These are phyloP conservation scores for Phortica variegata DNA, from an alignment of 1,140 invertebrate genomes.

Conservation along the genomic window DNA sequence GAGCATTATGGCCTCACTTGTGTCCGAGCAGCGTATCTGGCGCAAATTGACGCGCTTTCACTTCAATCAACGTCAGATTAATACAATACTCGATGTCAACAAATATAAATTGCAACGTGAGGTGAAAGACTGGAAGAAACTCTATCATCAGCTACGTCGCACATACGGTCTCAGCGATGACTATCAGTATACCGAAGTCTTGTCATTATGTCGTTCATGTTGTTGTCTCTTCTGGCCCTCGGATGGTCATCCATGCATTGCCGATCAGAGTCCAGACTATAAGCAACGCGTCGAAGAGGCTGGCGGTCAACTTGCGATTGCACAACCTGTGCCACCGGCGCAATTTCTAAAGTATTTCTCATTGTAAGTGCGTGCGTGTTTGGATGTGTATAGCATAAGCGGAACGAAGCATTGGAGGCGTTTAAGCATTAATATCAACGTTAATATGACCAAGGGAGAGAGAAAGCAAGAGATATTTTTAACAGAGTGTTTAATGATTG, in stretches of 20 bases:
- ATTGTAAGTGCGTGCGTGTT: constrained; percentile 69
- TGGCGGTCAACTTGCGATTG: constrained; percentile 74
- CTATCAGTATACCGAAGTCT: constrained; percentile 84
- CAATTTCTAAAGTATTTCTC: constrained; percentile 91
- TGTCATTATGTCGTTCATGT: constrained; percentile 92
- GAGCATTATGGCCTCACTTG: constrained; percentile 73
- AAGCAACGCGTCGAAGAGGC: constrained; percentile 75
- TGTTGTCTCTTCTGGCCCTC: constrained; percentile 96
- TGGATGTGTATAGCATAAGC: no score
- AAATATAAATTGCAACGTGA: constrained; percentile 57
- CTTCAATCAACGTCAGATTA: constrained; percentile 84
- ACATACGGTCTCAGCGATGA: constrained; percentile 88
- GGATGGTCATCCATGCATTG: constrained; percentile 86
- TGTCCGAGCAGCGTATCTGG: constrained; percentile 90
- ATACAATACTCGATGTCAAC: constrained; percentile 65
- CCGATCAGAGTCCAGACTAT: constrained; percentile 78
- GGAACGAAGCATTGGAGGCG: no score
- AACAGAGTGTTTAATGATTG: no score
- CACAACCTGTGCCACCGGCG: constrained; percentile 82
- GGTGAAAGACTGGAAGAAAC: constrained; percentile 68
- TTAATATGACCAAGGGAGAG: no score
- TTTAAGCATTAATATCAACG: no score
- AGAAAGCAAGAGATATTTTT: no score
- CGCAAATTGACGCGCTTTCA: constrained; percentile 87
- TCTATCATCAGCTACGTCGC: constrained; percentile 75